Percentiles rank a stretch among this genome's conserved stretches.
phyloP scores from a whole-genome alignment of 2,888 invertebrate genomes.

The Hoplodrina blanda region DNA sequence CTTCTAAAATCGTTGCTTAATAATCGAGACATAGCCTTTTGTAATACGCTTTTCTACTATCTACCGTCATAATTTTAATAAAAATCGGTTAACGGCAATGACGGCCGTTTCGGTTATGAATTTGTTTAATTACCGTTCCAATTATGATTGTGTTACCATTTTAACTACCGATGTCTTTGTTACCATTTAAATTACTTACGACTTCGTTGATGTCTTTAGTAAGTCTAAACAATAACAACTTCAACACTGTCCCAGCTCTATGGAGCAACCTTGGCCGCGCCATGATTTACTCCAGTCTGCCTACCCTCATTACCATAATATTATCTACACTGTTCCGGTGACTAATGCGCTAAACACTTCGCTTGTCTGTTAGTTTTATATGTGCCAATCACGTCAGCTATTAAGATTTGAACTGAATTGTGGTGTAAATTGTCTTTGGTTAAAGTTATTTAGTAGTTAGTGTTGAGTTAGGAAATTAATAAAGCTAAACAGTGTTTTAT shows the following conservation, averaged over 20 bases:
- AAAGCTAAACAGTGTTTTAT: background rate
- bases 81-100: no score
- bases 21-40: no score
- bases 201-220: no score
- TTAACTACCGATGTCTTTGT: no score
- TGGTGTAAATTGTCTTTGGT: slow-evolving; percentile 44
- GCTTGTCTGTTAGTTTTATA: slow-evolving; percentile 66
- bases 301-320: slow-evolving; percentile 77
- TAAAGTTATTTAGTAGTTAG: slow-evolving; percentile 15
- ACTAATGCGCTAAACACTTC: slow-evolving; percentile 75
- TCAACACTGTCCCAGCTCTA: slow-evolving; percentile 58
- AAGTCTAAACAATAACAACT: no score
- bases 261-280: slow-evolving; percentile 77
- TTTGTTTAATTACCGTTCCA: no score
- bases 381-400: slow-evolving; percentile 65
- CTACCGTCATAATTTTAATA: no score
- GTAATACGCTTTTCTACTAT: no score
- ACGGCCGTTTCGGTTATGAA: no score
- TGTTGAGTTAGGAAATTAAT: background rate
- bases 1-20: no score
- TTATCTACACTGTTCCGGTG: slow-evolving; percentile 74
- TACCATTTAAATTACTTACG: no score
- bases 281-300: slow-evolving; percentile 80
- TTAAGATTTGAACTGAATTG: slow-evolving; percentile 62
- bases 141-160: no score